These are phyloP conservation scores for Odocoileus hemionus DNA, from an alignment of 2,113 vertebrate genomes.

Conservation along the genomic window DNA sequence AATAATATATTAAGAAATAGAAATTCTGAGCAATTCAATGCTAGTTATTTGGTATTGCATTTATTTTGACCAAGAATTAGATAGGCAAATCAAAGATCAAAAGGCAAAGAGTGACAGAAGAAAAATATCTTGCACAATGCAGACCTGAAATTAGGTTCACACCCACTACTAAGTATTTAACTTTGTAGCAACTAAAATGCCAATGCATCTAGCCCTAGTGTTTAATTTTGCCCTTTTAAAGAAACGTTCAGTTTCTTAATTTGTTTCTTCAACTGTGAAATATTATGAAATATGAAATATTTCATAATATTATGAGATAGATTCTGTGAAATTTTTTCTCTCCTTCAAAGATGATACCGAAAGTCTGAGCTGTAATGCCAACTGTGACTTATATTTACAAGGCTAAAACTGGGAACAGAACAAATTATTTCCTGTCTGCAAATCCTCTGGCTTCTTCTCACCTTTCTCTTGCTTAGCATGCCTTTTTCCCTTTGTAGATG, in stretches of 20 bases:
- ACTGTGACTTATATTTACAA: conserved; percentile 40
- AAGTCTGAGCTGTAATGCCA: neutral
- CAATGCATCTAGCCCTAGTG: neutral
- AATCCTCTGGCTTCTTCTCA: conserved; percentile 37
- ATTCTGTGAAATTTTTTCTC: neutral
- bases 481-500: neutral
- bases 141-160: neutral
- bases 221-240: neutral
- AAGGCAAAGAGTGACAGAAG: neutral
- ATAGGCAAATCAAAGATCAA: neutral
- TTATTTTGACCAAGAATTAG: neutral
- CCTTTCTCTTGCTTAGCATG: neutral
- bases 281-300: neutral
- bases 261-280: neutral
- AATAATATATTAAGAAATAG: neutral
- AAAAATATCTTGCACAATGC: neutral
- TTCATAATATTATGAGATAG: neutral
- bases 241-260: neutral
- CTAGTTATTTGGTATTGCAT: neutral
- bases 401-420: neutral
- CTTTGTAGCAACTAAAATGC: neutral
- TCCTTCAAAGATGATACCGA: conserved; percentile 25
- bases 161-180: neutral
- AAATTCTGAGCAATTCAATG: neutral
- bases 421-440: conserved; percentile 38